Evolutionary conservation across 1,140 invertebrate species (phyloP).

Genomic region (Ruditapes philippinarum): DNA sequence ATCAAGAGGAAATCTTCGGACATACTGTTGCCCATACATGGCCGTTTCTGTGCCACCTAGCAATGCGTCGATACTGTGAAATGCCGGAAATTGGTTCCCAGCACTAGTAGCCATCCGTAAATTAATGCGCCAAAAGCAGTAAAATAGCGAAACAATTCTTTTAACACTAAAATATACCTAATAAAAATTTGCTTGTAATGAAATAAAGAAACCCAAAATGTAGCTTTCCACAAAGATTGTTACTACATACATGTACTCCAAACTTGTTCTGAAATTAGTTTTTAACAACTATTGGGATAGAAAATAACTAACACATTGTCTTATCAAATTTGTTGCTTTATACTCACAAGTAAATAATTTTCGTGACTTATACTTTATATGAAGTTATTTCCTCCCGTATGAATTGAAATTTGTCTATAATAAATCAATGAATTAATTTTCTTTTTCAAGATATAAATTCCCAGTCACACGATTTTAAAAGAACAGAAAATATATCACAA

Average conservation of each 20-base stretch:
- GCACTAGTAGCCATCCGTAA: neutral
- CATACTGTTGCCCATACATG: constrained; percentile 25
- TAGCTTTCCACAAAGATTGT: too few species aligned
- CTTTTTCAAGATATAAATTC: too few species aligned
- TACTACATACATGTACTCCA: too few species aligned
- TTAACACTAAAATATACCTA: neutral
- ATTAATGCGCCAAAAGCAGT: neutral
- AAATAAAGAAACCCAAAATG: neutral
- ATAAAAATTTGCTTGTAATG: neutral
- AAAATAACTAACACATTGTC: too few species aligned
- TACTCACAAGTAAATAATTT: too few species aligned
- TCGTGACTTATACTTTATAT: too few species aligned
- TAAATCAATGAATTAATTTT: too few species aligned
- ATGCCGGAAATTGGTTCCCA: constrained; percentile 19
- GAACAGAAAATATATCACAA: neutral
- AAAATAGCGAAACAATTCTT: neutral
- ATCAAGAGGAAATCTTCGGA: constrained; percentile 11
- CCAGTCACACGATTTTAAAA: too few species aligned
- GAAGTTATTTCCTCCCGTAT: too few species aligned
- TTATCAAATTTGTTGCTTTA: too few species aligned
- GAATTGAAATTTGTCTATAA: neutral
- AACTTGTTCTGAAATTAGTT: too few species aligned
- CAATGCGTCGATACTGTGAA: constrained; percentile 57
- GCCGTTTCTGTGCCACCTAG: neutral
- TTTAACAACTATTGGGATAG: too few species aligned